A percentile compares a stretch with the other conserved stretches of the same genome.
Conservation (phyloP, 1,140 invertebrate genomes). For the Orius laevigatus region DNA sequence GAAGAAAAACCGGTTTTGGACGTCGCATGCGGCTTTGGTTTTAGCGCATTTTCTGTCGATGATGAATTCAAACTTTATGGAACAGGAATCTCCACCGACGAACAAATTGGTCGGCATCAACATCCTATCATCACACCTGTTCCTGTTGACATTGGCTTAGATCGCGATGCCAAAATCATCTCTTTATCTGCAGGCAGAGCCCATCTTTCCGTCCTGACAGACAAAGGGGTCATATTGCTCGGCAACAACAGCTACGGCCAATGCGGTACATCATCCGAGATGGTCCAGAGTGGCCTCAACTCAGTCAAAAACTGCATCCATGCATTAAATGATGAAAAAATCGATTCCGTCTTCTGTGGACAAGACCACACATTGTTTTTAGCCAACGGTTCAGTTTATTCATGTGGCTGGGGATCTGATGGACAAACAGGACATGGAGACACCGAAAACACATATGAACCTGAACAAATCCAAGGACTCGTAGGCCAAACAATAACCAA, state of each 20-base stretch:
- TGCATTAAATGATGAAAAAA: conserved; percentile 41
- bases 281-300: conserved; percentile 49
- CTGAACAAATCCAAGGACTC: conserved; percentile 57
- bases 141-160: conserved; percentile 55
- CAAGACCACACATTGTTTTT: conserved; percentile 80
- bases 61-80: conserved; percentile 60
- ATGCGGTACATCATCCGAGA: conserved; percentile 63
- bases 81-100: conserved; percentile 80
- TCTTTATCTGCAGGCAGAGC: conserved; percentile 53
- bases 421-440: conserved; percentile 80
- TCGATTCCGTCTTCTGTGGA: conserved; percentile 60
- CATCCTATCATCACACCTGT: conserved; percentile 50
- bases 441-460: conserved; percentile 35
- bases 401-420: conserved; percentile 87
- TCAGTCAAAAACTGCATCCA: conserved; percentile 34
- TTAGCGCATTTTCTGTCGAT: conserved; percentile 61
- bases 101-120: conserved; percentile 60
- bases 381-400: conserved; percentile 63
- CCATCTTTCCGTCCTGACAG: conserved; percentile 66
- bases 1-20: conserved; percentile 24
- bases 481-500: conserved; percentile 70
- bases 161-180: conserved; percentile 32
- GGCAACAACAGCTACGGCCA: conserved; percentile 92
- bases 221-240: conserved; percentile 59
- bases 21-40: conserved; percentile 78